Base-by-base conservation (phyloP, 1,140 invertebrate genomes). In the Caenorhabditis inopinata region DNA sequence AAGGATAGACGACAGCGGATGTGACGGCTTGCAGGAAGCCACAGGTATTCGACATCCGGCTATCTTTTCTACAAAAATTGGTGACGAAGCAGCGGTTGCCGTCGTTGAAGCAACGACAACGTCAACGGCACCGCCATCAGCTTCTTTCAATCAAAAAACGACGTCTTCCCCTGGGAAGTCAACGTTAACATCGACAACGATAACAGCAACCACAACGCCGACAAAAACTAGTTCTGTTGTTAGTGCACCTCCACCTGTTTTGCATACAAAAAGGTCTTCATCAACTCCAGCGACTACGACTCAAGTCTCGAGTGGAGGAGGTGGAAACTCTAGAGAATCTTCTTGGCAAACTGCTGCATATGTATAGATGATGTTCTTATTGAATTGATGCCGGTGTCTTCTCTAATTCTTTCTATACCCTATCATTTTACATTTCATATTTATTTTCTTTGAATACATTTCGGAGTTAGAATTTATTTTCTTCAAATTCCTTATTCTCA, bases 401-500 rank as follows among this genome's bases (percentile, higher is more conserved):
- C n/a, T 21, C 38, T 42, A 32, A 42, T 68, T 68, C 58, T 68
- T 68, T 42, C 32, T 38, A 11, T 32, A 68, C 23, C 38, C 32
- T 68, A 68, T 68, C 58, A 68, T 68, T 68, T 68, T 68, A 68
- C 58, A 68, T 68, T 68, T 68, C 58, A 35, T 68, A 68, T 68
- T 68, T 68, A 68, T 68, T 68, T 21, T 9, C 16, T 21, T 42
- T 68, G 58, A 68, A 68, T 42, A 21, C 58, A 68, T 38, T 32
- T 16, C 32, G 58, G 58, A 68, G 58, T 21, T 68, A 68, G 58
- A 38, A 32, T 68, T 68, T 53, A 53, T 53, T 53, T 53, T 53
- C 12, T 53, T 25, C 7, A 23, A 53, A 53, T 25, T 53, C 49
- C 5, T 23, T 5, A 53, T 53, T 53, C 23, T 53, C 23, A 53